A percentile compares a stretch with the other conserved stretches of the same genome.
Conservation (phyloP, 30 jellyfish, hydroid and myxozoan genomes). For the Mastigias papua region DNA sequence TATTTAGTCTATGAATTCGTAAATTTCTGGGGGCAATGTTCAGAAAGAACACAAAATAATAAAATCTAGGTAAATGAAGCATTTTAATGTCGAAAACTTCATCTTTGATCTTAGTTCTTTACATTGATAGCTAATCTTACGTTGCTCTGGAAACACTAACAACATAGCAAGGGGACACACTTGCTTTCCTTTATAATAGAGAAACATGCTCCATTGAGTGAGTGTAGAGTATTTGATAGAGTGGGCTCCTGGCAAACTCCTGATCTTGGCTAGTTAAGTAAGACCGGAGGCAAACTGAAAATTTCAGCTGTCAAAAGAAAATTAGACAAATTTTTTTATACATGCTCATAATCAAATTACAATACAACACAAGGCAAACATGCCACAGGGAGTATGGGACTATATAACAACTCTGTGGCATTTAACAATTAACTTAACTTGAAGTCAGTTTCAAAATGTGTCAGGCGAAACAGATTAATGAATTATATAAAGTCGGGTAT, state of each 20-base stretch:
- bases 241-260: not conserved
- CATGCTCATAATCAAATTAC: no score
- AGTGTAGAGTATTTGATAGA: not conserved
- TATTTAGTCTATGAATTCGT: slow-evolving; percentile 2
- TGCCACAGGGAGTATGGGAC: no score
- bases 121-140: not conserved
- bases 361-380: no score
- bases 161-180: not conserved
- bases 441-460: no score
- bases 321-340: no score
- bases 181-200: not conserved
- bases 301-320: not conserved
- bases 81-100: not conserved
- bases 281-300: not conserved
- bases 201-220: not conserved
- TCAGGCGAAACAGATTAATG: no score
- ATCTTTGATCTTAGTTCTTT: not conserved
- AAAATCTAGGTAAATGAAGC: not conserved
- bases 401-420: no score
- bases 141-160: not conserved
- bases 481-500: no score
- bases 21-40: slow-evolving; percentile 11
- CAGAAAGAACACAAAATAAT: not conserved
- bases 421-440: no score
- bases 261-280: not conserved